Base-by-base conservation (phyloP, 2,113 vertebrate genomes). In the Albula glossodonta region DNA sequence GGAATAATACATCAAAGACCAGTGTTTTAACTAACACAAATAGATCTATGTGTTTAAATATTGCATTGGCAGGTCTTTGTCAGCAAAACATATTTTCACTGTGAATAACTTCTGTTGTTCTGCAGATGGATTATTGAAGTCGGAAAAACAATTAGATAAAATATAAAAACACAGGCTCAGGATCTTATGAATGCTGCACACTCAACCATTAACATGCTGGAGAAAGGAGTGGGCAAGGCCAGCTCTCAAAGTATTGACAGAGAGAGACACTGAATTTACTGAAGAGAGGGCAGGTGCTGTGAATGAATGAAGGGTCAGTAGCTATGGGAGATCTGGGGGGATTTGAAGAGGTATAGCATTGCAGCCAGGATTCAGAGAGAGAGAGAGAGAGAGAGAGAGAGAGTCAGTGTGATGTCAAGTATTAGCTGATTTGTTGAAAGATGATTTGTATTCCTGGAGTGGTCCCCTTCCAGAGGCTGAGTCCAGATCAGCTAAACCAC, bases 61-160 rank as follows among this genome's bases (percentile, higher is more conserved):
- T 74, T 56, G 74, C 11, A 60, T 79, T 74, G 19, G 70, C n/a
- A 31, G 70, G 10, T n/a, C 70, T 22, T 22, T 8, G 31, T 4
- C 17, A 22, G n/a, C 3, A 74, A 31, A 31, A 74, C 7, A 74
- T 63, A 41, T 80, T 85, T 80, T 50, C 11, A 63, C 13, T 85
- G 79, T 52, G 49, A 78, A 85, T 81, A 74, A 74, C 70, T 85
- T 85, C 31, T 56, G 78, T 11, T 50, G 51, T 70, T 84, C 66
- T 4, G 66, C 50, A 49, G 52, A n/a, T 79, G 56, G 80, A 66
- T 81, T 85, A 80, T 85, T 80, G 15, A 80, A 85, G 78, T 80
- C 15, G 78, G 0, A 25, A 80, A 85, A 50, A 77, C 78, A 60
- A 50, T 60, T 51, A 51, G 19, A 70, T 22, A 74, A 83, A 52